phyloP scores from a whole-genome alignment of 2,888 invertebrate species.

The Mythimna ferrago region DNA sequence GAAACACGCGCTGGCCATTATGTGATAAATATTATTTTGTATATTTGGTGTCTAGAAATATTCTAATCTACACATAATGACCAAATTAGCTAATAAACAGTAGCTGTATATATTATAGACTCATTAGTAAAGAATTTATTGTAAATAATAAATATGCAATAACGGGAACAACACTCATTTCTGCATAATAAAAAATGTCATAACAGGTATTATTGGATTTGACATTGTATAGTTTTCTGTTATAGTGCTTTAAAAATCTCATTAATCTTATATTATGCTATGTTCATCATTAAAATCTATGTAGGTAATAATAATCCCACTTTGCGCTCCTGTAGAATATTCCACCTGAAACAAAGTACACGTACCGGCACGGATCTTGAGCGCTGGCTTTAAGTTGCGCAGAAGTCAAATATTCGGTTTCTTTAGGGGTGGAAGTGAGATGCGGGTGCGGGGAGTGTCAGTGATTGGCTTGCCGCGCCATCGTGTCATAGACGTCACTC shows the following conservation, averaged over 20 bases:
- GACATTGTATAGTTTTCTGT: not conserved
- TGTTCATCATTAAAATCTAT: no score
- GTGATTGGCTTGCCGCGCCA: no score
- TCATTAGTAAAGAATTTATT: not conserved
- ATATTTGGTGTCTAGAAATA: not conserved
- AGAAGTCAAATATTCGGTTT: no score
- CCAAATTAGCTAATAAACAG: constrained; percentile 3
- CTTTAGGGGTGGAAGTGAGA: no score
- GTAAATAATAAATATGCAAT: not conserved
- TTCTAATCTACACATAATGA: not conserved
- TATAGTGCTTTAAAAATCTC: not conserved
- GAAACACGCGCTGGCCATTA: no score
- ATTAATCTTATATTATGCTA: not conserved
- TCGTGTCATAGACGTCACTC: no score
- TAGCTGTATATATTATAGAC: constrained; percentile 15
- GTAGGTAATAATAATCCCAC: no score
- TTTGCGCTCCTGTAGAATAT: no score
- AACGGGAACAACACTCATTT: constrained; percentile 7
- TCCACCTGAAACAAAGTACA: no score
- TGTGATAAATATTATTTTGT: not conserved
- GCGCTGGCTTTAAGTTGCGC: no score
- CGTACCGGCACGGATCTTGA: no score
- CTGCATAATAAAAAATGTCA: not conserved
- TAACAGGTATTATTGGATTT: not conserved
- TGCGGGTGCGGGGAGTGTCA: no score